A percentile compares a stretch with the other conserved stretches of the same genome.
These are phyloP conservation scores for Mus caroli DNA, from an alignment of 2,797 vertebrate genomes.

Conservation along the genomic window DNA sequence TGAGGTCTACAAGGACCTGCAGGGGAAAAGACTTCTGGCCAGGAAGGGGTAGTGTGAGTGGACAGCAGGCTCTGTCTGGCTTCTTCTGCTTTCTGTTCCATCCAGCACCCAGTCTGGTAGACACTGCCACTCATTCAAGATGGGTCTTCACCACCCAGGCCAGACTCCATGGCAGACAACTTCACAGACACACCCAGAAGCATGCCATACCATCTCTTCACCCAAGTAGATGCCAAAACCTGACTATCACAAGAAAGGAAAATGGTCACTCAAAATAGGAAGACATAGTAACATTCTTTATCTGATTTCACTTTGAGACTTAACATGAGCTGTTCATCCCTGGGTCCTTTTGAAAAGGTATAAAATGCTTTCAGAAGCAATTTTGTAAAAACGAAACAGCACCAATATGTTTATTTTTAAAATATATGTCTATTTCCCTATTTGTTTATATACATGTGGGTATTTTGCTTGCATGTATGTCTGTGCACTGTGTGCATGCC, in stretches of 20 bases:
- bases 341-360: conserved; percentile 40
- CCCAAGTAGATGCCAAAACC: neutral
- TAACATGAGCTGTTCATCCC: neutral
- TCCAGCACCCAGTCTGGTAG: too few relatives aligned
- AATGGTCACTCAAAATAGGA: conserved; percentile 2
- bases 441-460: too few relatives aligned
- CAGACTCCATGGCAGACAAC: neutral
- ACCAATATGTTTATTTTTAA: neutral
- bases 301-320: neutral
- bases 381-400: conserved; percentile 28
- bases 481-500: neutral
- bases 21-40: neutral
- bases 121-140: neutral
- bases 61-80: neutral
- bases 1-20: neutral
- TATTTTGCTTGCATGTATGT: neutral
- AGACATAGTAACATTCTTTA: neutral
- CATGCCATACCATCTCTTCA: neutral
- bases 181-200: too few relatives aligned
- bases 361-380: conserved; percentile 77
- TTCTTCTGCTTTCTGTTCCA: neutral
- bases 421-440: neutral
- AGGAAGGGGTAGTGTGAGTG: neutral
- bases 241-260: neutral
- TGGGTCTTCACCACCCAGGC: neutral